Percentiles rank a stretch among this genome's conserved stretches.
Conservation (phyloP, 2,113 vertebrate genomes). For the Bothrops jararaca region DNA sequence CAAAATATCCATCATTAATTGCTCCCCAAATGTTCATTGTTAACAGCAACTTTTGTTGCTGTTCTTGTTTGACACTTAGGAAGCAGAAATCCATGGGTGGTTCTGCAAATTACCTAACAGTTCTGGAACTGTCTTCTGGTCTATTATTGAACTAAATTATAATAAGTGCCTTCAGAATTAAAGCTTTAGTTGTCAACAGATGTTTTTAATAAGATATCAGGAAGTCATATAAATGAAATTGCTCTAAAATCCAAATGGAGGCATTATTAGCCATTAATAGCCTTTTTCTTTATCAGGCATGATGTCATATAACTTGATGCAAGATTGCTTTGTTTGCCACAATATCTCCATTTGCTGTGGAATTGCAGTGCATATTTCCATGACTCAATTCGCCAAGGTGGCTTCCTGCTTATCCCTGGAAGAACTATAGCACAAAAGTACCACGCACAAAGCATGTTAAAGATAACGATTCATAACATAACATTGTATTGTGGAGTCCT, state of each 20-base stretch:
- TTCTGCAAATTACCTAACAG: neutral
- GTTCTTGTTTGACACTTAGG: neutral
- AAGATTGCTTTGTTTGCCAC: slow-evolving; percentile 17
- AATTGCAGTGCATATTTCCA: slow-evolving; percentile 50
- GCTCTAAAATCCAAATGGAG: slow-evolving; percentile 22
- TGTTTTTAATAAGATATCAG: neutral
- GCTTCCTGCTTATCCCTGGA: slow-evolving; percentile 44
- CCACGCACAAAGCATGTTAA: slow-evolving; percentile 57
- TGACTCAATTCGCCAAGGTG: slow-evolving; percentile 50
- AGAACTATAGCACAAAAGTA: slow-evolving; percentile 13
- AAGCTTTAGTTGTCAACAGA: neutral
- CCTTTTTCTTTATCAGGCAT: slow-evolving; percentile 21
- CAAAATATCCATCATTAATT: neutral
- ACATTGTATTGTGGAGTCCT: neutral
- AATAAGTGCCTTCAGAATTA: neutral
- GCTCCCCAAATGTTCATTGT: neutral
- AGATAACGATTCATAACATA: slow-evolving; percentile 46
- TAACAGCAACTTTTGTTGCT: neutral
- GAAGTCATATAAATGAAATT: slow-evolving; percentile 1
- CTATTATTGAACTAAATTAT: neutral
- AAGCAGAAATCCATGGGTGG: neutral
- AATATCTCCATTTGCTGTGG: slow-evolving; percentile 46
- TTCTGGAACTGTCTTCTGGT: neutral
- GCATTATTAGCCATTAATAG: slow-evolving; percentile 37
- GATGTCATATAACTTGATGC: slow-evolving; percentile 6